A percentile compares a stretch with the other conserved stretches of the same genome.
Conservation (phyloP, 2,888 invertebrate genomes). For the Dryadula phaetusa region DNA sequence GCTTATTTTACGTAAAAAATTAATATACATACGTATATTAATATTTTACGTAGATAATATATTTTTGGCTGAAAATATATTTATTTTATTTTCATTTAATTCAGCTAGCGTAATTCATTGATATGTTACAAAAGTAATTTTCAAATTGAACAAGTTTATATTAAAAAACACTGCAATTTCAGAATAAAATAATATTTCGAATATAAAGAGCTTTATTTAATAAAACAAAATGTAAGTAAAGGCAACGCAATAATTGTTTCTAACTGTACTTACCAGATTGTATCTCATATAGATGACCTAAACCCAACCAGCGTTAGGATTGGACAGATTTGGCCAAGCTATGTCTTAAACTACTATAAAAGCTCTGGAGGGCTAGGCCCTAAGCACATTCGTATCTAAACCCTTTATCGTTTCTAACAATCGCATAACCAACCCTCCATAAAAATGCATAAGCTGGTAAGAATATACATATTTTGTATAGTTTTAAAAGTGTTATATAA, state of each 20-base stretch:
- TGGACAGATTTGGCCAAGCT: slow-evolving; percentile 73
- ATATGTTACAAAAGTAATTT: neutral
- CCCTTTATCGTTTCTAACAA: slow-evolving; percentile 62
- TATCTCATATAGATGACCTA: slow-evolving; percentile 71
- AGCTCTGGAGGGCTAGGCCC: slow-evolving; percentile 59
- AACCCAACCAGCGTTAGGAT: slow-evolving; percentile 73
- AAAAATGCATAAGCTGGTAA: slow-evolving; percentile 87
- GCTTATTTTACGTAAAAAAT: too few species aligned
- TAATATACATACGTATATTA: too few species aligned
- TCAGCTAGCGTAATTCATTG: neutral
- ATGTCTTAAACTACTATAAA: slow-evolving; percentile 77
- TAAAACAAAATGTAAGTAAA: neutral
- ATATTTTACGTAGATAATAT: too few species aligned
- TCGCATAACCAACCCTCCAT: slow-evolving; percentile 53
- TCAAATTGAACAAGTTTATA: neutral
- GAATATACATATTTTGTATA: slow-evolving; percentile 48
- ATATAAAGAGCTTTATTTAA: neutral
- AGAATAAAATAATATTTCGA: neutral
- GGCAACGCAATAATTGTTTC: slow-evolving; percentile 51
- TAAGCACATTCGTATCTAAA: slow-evolving; percentile 76
- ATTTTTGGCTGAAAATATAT: too few species aligned
- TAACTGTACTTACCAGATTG: slow-evolving; percentile 59
- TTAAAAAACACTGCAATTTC: neutral
- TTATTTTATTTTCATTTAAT: too few species aligned
- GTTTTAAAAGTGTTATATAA: too few species aligned